phyloP scores from a whole-genome alignment of 2,797 vertebrate species.

The Bovichtus variegatus region DNA sequence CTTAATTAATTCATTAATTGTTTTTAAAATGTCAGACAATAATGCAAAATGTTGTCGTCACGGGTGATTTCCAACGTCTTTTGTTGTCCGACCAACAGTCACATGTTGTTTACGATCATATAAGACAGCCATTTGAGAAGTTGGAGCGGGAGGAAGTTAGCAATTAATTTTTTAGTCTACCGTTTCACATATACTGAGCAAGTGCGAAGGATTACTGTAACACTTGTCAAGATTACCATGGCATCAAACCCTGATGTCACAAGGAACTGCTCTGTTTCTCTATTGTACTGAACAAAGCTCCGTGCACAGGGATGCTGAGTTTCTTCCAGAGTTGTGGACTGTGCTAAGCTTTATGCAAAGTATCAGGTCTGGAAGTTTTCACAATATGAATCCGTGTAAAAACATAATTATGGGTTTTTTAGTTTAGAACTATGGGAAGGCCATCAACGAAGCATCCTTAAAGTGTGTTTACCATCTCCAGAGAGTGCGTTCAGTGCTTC shows the following conservation, averaged over 20 bases:
- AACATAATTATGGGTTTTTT: constrained; percentile 47
- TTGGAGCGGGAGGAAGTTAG: neutral
- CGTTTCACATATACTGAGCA: neutral
- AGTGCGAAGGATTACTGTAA: neutral
- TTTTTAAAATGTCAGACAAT: neutral
- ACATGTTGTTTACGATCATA: neutral
- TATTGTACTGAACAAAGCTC: neutral
- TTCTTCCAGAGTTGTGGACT: neutral
- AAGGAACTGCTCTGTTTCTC: neutral
- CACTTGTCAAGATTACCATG: neutral
- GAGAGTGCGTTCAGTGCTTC: constrained; percentile 37
- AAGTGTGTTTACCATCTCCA: constrained; percentile 57
- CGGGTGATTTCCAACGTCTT: neutral
- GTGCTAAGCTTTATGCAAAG: constrained; percentile 16
- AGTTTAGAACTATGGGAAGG: constrained; percentile 19
- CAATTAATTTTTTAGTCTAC: neutral
- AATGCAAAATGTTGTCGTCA: neutral
- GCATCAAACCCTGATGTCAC: neutral
- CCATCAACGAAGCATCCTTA: constrained; percentile 31
- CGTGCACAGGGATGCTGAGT: constrained; percentile 4
- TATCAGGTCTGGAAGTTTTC: neutral
- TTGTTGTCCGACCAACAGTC: neutral
- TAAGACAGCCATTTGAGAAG: neutral
- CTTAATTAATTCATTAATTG: neutral
- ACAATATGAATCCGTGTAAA: constrained; percentile 12